A percentile compares a stretch with the other conserved stretches of the same genome.
phyloP scores from a whole-genome alignment of 2,797 vertebrate genomes.

The Aulostomus chinensis region DNA sequence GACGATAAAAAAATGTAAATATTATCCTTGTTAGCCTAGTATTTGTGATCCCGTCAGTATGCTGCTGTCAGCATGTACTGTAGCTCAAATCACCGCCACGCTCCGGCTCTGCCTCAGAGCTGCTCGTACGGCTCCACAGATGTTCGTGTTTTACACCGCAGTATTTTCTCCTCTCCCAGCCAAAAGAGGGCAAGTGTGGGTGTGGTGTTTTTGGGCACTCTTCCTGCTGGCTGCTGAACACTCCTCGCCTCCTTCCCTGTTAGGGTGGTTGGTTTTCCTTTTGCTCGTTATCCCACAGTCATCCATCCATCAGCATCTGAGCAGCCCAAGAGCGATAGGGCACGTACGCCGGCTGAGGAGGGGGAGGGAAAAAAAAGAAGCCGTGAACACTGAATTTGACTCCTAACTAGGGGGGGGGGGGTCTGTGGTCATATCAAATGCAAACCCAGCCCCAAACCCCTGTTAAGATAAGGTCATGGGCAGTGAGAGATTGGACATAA shows the following conservation, averaged over 20 bases:
- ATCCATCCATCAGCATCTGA: slow-evolving; percentile 76
- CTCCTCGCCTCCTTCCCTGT: slow-evolving; percentile 50
- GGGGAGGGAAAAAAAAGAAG: slow-evolving; percentile 48
- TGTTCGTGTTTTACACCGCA: slow-evolving; percentile 42
- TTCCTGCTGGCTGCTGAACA: slow-evolving; percentile 67
- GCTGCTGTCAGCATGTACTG: too few relatives aligned
- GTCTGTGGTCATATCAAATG: slow-evolving; percentile 49
- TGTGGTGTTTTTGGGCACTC: slow-evolving; percentile 56
- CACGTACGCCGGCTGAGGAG: slow-evolving; percentile 73
- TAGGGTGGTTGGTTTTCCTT: slow-evolving; percentile 71
- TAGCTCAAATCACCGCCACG: too few relatives aligned
- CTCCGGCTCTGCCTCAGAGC: too few relatives aligned
- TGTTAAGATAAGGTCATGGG: slow-evolving; percentile 57
- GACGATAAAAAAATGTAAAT: too few relatives aligned
- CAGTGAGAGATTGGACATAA: slow-evolving; percentile 49
- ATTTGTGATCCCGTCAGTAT: too few relatives aligned
- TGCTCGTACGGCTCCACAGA: slow-evolving; percentile 41
- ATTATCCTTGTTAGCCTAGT: too few relatives aligned
- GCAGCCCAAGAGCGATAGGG: slow-evolving; percentile 69
- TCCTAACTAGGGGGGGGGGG: slow-evolving; percentile 48
- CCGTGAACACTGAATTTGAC: slow-evolving; percentile 69
- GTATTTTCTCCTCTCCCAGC: slow-evolving; percentile 50
- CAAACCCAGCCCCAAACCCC: slow-evolving; percentile 49
- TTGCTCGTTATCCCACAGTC: slow-evolving; percentile 75
- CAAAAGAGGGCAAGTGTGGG: slow-evolving; percentile 51